These are phyloP conservation scores for Thinocorus orbignyianus DNA, from an alignment of 2,113 vertebrate genomes.

Conservation along the genomic window DNA sequence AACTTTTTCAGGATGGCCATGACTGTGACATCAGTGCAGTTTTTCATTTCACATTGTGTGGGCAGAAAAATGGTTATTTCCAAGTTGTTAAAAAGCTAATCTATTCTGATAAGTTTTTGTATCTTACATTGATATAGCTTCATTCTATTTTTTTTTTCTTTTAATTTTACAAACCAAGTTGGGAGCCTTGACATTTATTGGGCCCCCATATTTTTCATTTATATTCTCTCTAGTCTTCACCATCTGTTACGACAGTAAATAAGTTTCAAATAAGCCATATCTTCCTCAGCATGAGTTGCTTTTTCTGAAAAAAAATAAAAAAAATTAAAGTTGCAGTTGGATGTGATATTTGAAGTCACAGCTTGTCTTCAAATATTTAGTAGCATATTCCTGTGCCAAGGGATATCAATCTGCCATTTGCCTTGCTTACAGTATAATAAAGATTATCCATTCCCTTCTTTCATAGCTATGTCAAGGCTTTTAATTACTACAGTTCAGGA, in stretches of 20 bases:
- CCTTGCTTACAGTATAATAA: conserved; percentile 67
- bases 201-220: conserved; percentile 73
- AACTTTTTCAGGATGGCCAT: background rate
- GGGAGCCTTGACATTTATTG: conserved; percentile 71
- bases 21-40: background rate
- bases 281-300: conserved; percentile 71
- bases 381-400: conserved; percentile 57
- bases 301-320: conserved; percentile 62
- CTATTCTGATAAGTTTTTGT: conserved; percentile 59
- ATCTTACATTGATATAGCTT: conserved; percentile 49
- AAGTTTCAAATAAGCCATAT: conserved; percentile 71
- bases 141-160: conserved; percentile 12
- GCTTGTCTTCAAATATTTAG: conserved; percentile 74
- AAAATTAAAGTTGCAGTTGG: conserved; percentile 65
- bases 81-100: conserved; percentile 60
- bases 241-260: conserved; percentile 73
- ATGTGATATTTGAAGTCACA: conserved; percentile 72
- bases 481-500: conserved; percentile 42
- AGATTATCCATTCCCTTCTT: conserved; percentile 57
- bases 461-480: conserved; percentile 42
- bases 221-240: conserved; percentile 71
- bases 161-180: conserved; percentile 63
- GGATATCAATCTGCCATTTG: conserved; percentile 70
- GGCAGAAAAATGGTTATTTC: conserved; percentile 58
- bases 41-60: conserved; percentile 26